A percentile compares a stretch with the other conserved stretches of the same genome.
These are phyloP conservation scores for Condylostylus longicornis DNA, from an alignment of 1,140 invertebrate species.

Conservation along the genomic window DNA sequence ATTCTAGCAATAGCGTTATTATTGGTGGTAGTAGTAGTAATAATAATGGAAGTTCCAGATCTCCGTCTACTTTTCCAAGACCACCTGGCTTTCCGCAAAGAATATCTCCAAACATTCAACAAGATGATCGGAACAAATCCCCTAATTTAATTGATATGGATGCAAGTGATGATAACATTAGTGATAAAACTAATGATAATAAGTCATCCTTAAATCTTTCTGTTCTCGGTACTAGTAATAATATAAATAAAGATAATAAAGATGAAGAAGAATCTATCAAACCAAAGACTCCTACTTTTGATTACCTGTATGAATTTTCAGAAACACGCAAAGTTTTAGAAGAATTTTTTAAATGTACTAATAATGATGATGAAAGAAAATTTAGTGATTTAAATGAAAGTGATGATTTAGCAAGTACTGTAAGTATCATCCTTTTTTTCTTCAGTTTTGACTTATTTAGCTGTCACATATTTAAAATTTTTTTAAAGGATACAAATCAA, in stretches of 20 bases:
- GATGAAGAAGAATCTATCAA: constrained; percentile 29
- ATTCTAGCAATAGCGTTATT: not conserved
- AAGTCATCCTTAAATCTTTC: not conserved
- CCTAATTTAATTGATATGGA: constrained; percentile 11
- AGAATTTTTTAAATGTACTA: constrained; percentile 74
- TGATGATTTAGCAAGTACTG: constrained; percentile 24
- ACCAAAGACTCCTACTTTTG: constrained; percentile 46
- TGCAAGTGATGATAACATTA: not conserved
- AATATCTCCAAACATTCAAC: constrained; percentile 16
- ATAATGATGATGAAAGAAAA: constrained; percentile 41
- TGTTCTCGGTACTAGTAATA: not conserved
- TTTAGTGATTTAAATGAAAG: constrained; percentile 26
- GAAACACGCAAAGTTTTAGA: constrained; percentile 80
- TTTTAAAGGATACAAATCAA: constrained; percentile 14
- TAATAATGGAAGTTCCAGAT: too few species aligned
- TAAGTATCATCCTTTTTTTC: constrained; percentile 8
- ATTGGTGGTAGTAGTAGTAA: constrained; percentile 4
- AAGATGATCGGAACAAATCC: constrained; percentile 7
- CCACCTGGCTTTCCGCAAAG: constrained; percentile 52
- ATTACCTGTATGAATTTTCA: constrained; percentile 80
- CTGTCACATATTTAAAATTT: not conserved
- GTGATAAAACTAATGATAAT: not conserved
- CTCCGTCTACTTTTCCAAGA: constrained; percentile 41
- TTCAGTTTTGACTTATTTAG: not conserved
- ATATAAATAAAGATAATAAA: constrained; percentile 32